Evolutionary conservation across 2,888 invertebrate genomes (phyloP).

Genomic region (Phania funesta): DNA sequence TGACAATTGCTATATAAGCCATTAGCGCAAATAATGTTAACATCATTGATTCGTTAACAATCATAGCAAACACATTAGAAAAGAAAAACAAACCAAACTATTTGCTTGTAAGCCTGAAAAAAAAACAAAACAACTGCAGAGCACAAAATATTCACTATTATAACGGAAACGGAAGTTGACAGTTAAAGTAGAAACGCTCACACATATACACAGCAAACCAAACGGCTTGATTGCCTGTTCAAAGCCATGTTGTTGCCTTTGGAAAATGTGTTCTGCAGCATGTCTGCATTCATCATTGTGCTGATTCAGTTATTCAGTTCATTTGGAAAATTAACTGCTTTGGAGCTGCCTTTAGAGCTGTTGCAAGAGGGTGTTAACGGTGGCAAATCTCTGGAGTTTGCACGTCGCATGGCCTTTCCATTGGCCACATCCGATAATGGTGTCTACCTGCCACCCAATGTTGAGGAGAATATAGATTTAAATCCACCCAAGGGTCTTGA

Average conservation of each 20-base stretch:
- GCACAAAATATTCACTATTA: background rate
- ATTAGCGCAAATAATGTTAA: constrained; percentile 35
- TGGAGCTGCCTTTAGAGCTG: constrained; percentile 73
- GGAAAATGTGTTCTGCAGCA: constrained; percentile 16
- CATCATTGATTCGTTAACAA: constrained; percentile 61
- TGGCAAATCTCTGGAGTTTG: constrained; percentile 69
- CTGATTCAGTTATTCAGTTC: constrained; percentile 38
- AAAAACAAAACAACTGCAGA: background rate
- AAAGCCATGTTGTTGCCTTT: constrained; percentile 21
- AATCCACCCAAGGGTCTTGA: constrained; percentile 16
- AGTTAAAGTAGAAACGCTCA: constrained; percentile 25
- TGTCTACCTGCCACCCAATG: constrained; percentile 72
- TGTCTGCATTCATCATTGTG: constrained; percentile 7
- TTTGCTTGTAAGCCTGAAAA: background rate
- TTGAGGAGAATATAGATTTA: constrained; percentile 65
- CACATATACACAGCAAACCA: background rate
- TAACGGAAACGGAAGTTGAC: constrained; percentile 56
- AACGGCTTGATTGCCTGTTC: background rate
- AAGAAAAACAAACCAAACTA: background rate
- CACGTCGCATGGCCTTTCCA: constrained; percentile 67
- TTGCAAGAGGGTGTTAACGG: constrained; percentile 66
- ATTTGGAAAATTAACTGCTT: constrained; percentile 66
- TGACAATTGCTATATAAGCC: constrained; percentile 65
- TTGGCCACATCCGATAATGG: constrained; percentile 66
- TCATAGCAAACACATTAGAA: constrained; percentile 46